Percentiles rank a stretch among this genome's conserved stretches.
Evolutionary conservation across 2,888 invertebrate genomes (phyloP).

Genomic region (Dasysyrphus tricinctus): DNA sequence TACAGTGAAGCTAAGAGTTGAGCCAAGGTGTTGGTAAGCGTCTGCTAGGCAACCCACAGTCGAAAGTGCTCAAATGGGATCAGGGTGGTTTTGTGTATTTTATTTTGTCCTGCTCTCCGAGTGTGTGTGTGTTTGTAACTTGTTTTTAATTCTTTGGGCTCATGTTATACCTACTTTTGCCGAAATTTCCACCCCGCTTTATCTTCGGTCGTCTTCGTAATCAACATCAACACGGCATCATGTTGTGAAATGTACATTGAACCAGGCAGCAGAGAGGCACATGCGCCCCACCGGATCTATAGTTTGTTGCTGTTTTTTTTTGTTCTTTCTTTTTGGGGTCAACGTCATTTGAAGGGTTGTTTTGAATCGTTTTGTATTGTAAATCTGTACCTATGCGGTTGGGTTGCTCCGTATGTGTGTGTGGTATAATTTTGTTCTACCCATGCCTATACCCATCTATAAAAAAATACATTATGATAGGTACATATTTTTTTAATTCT

Average conservation of each 20-base stretch:
- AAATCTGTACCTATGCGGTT: constrained; percentile 17
- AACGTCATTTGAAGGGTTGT: constrained; percentile 82
- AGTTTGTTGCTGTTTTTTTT: constrained; percentile 76
- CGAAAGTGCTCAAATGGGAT: constrained; percentile 48
- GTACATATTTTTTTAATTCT: not conserved
- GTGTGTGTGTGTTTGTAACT: constrained; percentile 21
- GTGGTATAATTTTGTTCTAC: constrained; percentile 17
- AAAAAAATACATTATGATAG: not conserved
- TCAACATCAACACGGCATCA: constrained; percentile 48
- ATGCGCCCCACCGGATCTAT: constrained; percentile 72
- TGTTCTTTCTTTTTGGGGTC: constrained; percentile 78
- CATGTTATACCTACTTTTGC: not conserved
- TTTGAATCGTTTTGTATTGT: constrained; percentile 67
- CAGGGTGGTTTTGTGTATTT: constrained; percentile 32
- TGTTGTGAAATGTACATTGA: constrained; percentile 66
- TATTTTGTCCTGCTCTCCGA: not conserved
- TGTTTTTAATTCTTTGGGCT: constrained; percentile 40
- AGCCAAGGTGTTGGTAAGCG: constrained; percentile 26
- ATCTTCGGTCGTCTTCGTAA: constrained; percentile 5
- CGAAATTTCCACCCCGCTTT: constrained; percentile 32
- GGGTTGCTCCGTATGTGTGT: constrained; percentile 8
- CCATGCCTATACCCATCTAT: not conserved
- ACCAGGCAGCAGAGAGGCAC: constrained; percentile 64
- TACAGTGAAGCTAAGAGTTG: constrained; percentile 4
- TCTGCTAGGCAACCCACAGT: not conserved